Evolutionary conservation across 1,140 invertebrate species (phyloP).

Genomic region (Orius insidiosus): DNA sequence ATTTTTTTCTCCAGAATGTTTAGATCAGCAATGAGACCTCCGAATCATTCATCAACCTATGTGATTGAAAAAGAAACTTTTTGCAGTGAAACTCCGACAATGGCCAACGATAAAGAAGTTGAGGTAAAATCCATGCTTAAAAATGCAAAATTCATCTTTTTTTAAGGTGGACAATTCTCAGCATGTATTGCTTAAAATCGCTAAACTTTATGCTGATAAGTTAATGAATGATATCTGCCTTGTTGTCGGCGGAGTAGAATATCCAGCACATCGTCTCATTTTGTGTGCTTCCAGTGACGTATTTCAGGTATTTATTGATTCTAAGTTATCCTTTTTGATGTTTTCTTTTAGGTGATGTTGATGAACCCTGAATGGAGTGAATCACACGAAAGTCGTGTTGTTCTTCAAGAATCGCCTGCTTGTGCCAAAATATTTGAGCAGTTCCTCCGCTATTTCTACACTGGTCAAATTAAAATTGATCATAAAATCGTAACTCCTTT

Average conservation of each 20-base stretch:
- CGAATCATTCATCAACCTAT: too few species aligned
- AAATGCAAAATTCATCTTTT: not conserved
- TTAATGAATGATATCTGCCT: conserved; percentile 74
- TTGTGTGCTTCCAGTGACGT: conserved; percentile 89
- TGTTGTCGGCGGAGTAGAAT: conserved; percentile 59
- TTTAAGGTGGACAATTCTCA: conserved; percentile 61
- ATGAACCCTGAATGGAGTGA: conserved; percentile 84
- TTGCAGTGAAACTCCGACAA: too few species aligned
- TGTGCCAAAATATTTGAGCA: conserved; percentile 72
- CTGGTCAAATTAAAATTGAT: conserved; percentile 71
- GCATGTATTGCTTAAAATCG: conserved; percentile 64
- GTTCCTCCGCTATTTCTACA: conserved; percentile 83
- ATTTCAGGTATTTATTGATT: too few species aligned
- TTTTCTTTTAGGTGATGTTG: conserved; percentile 68
- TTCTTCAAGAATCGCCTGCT: conserved; percentile 66
- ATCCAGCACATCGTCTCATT: conserved; percentile 79
- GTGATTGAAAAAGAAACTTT: too few species aligned
- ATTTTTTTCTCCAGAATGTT: too few species aligned
- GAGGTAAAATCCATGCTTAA: too few species aligned
- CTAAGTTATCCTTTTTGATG: not conserved
- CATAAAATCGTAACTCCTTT: conserved; percentile 68
- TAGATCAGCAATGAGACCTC: too few species aligned
- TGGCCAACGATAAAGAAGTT: too few species aligned
- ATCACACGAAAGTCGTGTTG: conserved; percentile 64
- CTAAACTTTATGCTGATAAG: conserved; percentile 60